A percentile compares a stretch with the other conserved stretches of the same genome.
phyloP scores from a whole-genome alignment of 2,113 vertebrate genomes.

The Forbesichthys papilliferus region DNA sequence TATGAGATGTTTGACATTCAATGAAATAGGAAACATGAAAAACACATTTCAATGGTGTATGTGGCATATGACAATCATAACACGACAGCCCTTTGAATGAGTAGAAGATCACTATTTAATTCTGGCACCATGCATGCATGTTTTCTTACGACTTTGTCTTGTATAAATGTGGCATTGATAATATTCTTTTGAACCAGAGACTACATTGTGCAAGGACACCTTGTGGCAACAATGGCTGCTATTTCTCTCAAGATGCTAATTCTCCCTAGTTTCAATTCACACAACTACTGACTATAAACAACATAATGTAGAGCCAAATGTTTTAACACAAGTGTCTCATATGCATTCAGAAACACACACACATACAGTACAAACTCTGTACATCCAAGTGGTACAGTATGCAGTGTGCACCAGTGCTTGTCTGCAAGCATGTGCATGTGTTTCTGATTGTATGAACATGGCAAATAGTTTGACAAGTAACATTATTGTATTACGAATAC shows the following conservation, averaged over 20 bases:
- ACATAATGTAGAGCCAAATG: not conserved
- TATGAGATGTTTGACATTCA: slow-evolving; percentile 76
- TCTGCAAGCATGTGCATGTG: too few relatives aligned
- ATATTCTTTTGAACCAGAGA: slow-evolving; percentile 48
- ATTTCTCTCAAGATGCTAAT: slow-evolving; percentile 2
- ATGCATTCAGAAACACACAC: too few relatives aligned
- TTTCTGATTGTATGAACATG: too few relatives aligned
- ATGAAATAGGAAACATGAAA: slow-evolving; percentile 67
- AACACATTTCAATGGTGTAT: slow-evolving; percentile 63
- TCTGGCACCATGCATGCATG: slow-evolving; percentile 39
- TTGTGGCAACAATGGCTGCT: slow-evolving; percentile 6
- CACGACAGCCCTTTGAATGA: slow-evolving; percentile 59
- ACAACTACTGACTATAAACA: not conserved
- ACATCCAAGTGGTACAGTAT: too few relatives aligned
- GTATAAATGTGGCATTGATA: slow-evolving; percentile 61
- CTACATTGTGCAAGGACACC: slow-evolving; percentile 37
- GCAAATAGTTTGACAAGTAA: too few relatives aligned
- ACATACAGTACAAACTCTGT: too few relatives aligned
- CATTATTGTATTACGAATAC: too few relatives aligned
- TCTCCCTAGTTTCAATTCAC: not conserved
- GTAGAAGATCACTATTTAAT: slow-evolving; percentile 61
- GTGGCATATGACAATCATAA: slow-evolving; percentile 77
- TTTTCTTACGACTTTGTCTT: slow-evolving; percentile 53
- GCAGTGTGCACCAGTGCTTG: too few relatives aligned
- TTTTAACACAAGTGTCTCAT: too few relatives aligned